These are phyloP conservation scores for Solenodon paradoxus DNA, from an alignment of 2,113 vertebrate genomes.

Conservation along the genomic window DNA sequence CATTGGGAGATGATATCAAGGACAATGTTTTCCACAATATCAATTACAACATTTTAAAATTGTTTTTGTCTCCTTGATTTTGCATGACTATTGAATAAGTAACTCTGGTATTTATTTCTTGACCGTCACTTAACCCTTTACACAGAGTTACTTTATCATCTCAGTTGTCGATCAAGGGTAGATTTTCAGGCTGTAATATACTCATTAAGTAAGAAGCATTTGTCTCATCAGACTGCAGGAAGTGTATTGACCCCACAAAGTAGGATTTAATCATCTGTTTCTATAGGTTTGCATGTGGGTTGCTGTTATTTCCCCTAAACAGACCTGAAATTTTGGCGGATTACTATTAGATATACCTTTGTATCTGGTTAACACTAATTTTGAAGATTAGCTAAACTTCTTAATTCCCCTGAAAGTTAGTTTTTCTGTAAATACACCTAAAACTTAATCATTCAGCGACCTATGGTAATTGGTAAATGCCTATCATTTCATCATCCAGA, in stretches of 20 bases:
- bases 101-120: not conserved
- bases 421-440: slow-evolving; percentile 11
- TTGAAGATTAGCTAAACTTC: not conserved
- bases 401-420: not conserved
- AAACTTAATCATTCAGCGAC: not conserved
- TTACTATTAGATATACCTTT: not conserved
- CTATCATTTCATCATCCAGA: not conserved
- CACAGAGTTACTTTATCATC: not conserved
- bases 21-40: not conserved
- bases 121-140: not conserved
- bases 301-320: not conserved
- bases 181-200: not conserved
- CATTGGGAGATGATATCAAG: not conserved
- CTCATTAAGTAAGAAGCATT: not conserved
- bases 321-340: not conserved
- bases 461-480: not conserved
- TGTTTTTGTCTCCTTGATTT: not conserved
- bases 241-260: not conserved
- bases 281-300: not conserved
- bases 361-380: not conserved
- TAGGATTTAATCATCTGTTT: not conserved
- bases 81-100: not conserved
- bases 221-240: not conserved
- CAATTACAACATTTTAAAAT: not conserved
- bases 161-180: not conserved